These are phyloP conservation scores for Psilopogon haemacephalus DNA, from an alignment of 2,113 vertebrate genomes.

Conservation along the genomic window DNA sequence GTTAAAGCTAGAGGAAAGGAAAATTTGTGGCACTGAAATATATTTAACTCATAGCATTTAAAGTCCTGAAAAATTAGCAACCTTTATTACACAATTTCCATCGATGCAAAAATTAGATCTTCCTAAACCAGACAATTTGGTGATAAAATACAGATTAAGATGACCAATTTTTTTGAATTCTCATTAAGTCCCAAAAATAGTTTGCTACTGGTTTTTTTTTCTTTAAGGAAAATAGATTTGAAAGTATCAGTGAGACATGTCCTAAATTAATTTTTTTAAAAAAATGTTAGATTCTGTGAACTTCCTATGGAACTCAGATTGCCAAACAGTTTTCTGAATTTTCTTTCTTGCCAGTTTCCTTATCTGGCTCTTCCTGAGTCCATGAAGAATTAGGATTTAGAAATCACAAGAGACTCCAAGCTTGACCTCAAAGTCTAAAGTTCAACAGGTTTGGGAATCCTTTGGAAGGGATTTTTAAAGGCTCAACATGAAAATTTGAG, in stretches of 20 bases:
- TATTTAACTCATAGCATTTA: not conserved
- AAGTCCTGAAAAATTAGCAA: not conserved
- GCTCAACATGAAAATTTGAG: not conserved
- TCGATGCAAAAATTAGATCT: not conserved
- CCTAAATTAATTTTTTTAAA: not conserved
- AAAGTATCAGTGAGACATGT: not conserved
- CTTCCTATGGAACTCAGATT: not conserved
- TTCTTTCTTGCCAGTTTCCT: not conserved
- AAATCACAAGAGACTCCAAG: not conserved
- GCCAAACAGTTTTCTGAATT: not conserved
- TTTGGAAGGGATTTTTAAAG: not conserved
- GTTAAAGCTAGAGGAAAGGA: not conserved
- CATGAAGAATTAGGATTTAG: not conserved
- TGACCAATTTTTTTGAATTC: not conserved
- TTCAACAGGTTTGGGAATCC: not conserved
- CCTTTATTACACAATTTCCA: not conserved
- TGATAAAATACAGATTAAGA: not conserved
- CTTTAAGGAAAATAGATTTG: not conserved
- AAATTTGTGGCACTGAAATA: not conserved
- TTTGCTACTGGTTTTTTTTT: not conserved
- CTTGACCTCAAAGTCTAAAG: not conserved
- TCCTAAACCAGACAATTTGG: not conserved
- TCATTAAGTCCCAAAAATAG: not conserved
- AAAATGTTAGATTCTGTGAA: not conserved
- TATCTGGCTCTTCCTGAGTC: accelerated